phyloP scores from a whole-genome alignment of 2,113 vertebrate species.

The Ptychochromis oligacanthus region DNA sequence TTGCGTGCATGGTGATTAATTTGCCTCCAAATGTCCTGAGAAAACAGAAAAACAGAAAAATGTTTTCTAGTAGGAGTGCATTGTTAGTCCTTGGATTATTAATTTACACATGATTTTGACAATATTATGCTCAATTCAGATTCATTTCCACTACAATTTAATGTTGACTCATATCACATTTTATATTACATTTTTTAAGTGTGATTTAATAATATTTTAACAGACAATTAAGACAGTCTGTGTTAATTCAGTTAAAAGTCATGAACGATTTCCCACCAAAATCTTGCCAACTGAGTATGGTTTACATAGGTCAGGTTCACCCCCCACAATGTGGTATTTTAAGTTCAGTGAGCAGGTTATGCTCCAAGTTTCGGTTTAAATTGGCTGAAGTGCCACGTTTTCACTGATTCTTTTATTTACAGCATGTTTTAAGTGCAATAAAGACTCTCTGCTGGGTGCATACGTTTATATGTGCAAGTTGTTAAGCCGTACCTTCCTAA shows the following conservation, averaged over 20 bases:
- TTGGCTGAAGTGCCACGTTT: no score
- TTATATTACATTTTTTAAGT: background rate
- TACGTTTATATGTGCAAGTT: no score
- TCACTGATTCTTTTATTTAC: no score
- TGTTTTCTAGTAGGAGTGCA: background rate
- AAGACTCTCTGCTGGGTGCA: no score
- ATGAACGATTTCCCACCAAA: background rate
- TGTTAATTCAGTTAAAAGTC: background rate
- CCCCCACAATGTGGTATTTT: background rate
- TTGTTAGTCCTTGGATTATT: background rate
- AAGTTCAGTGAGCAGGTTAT: no score
- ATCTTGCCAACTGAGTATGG: background rate
- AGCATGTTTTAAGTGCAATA: no score
- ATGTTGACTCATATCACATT: background rate
- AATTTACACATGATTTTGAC: background rate
- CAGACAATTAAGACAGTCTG: background rate
- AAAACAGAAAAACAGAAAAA: conserved; percentile 23
- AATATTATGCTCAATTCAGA: background rate
- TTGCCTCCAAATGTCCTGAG: conserved; percentile 5
- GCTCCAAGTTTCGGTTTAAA: no score
- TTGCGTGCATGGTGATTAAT: conserved; percentile 25
- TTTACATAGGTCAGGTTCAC: background rate
- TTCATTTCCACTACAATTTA: background rate
- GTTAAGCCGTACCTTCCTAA: no score
- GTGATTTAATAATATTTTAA: background rate